Conservation (phyloP, 2,888 invertebrate genomes). For the Hirtodrosophila alboralis region DNA sequence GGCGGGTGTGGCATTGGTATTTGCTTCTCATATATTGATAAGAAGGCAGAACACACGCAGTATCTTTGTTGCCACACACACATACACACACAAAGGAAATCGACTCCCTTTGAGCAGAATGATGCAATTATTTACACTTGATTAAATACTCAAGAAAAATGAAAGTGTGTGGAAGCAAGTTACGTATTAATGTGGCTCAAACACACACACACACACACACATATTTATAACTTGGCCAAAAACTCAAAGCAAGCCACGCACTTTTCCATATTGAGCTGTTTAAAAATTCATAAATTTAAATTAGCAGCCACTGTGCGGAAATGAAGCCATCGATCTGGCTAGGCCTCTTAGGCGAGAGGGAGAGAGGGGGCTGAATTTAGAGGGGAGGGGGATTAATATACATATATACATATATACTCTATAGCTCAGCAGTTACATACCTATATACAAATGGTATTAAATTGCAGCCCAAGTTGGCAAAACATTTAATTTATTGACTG, state of each 20-base stretch:
- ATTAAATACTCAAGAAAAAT: constrained; percentile 78
- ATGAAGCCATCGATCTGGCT: constrained; percentile 64
- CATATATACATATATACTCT: too few relatives aligned
- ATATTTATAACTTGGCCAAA: constrained; percentile 26
- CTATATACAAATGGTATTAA: constrained; percentile 47
- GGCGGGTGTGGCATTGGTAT: constrained; percentile 3
- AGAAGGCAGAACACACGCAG: constrained; percentile 12
- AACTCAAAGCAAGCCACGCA: constrained; percentile 18
- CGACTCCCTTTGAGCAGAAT: constrained; percentile 76
- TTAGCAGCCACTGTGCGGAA: constrained; percentile 48
- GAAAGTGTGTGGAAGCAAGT: constrained; percentile 70
- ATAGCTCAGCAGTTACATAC: constrained; percentile 3
- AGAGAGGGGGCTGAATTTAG: not conserved
- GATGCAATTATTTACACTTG: constrained; percentile 78
- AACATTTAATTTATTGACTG: constrained; percentile 63
- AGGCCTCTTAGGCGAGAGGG: not conserved
- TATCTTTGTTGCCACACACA: constrained; percentile 48
- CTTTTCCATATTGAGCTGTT: constrained; percentile 63
- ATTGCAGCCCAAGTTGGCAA: constrained; percentile 38
- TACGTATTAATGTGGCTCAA: constrained; percentile 1
- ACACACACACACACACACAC: constrained; percentile 9
- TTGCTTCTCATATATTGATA: constrained; percentile 38
- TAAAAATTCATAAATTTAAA: constrained; percentile 77
- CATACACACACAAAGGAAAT: constrained; percentile 72
- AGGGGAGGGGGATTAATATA: not conserved